Base-by-base conservation (phyloP, 2,888 invertebrate species). In the Linnaemya vulpina region DNA sequence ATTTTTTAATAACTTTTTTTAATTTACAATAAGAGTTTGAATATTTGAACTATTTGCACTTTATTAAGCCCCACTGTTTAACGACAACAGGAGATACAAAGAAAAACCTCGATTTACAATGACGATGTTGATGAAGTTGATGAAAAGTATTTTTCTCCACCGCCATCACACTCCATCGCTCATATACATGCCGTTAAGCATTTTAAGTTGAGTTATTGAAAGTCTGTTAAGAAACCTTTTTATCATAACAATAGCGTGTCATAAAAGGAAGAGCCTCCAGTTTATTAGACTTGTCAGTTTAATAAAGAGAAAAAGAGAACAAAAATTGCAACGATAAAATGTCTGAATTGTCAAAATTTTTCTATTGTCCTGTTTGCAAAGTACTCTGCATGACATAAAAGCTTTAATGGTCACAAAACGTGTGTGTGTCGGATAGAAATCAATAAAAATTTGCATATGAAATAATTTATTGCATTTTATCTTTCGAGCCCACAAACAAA, bases 181-280 rank as follows among this genome's bases (percentile, higher is more conserved):
- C 30, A 5, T 30, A 9, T 53, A 25, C 49, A 49, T 75, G 58
- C 65, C 77, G 55, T 76, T 65, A 76, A 80, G 51, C 76, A 82
- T 82, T 77, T 82, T 82, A 51, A 71, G 76, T 70, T 81, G 85
- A 81, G 74, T 85, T 85, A 85, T 82, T 85, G 85, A 85, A 85
- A 81, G 81, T 82, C 77, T 78, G 82, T 82, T 75, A 82, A 82
- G 77, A 82, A 82, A 85, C 68, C 81, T 82, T 82, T 85, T 85
- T 85, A 85, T 85, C 85, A 82, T 78, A 78, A 85, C 85, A 83
- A 86, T 86, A 55, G 85, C 73, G 58, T 75, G 71, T 81, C 76
- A 77, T 74, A 74, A 76, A 65, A 75, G 79, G 71, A 67, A 77
- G 74, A 82, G 82, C 82, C 70, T 78, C 60, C 78, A 75, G 78